Base-by-base conservation (phyloP, 2,888 invertebrate species). In the Copidosoma aretas region DNA sequence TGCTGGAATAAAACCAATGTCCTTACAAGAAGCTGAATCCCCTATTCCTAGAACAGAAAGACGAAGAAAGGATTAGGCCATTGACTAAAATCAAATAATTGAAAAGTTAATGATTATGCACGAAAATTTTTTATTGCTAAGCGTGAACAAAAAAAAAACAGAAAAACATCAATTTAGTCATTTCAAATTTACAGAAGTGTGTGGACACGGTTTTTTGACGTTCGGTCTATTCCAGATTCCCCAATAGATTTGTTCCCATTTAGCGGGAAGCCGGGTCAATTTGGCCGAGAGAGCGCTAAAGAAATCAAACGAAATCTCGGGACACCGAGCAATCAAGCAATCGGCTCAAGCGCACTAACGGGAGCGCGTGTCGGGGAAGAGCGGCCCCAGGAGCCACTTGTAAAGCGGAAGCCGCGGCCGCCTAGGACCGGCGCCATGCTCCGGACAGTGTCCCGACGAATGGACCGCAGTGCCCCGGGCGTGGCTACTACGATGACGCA, bases 11-110 rank as follows among this genome's bases (percentile, higher is more conserved):
- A 59, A 75, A 53, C 32, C 49, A 79, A 80, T 76, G 81, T 78
- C 78, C 79, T 82, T 82, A 82, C 79, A 81, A 76, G 80, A 81
- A 78, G 79, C 78, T 77, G 77, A 82, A 82, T 66, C 81, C 75
- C 76, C 76, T 82, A 76, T 76, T 78, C 80, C 82, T 82, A 81
- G 73, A 82, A 82, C 77, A 78, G 68, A 80, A 79, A 78, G 76
- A 62, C 64, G 74, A 73, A 22, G 32, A 5, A 32, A 32, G 32
- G 32, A 32, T 32, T 32, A 32, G 32, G 32, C 32, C 3, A 32
- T 32, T 32, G n/a, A n/a, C n/a, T n/a, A n/a, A 32, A 32, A 32
- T 8, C 32, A 60, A 46, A 60, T 17, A 21, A 17, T 51, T 60
- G 41, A 62, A 73, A 64, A 63, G 73, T 68, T 75, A 64, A 67